Evolutionary conservation across 2,888 invertebrate genomes (phyloP), one percentile per base, ranked within the genome.

Genomic region (Thera britannica): DNA sequence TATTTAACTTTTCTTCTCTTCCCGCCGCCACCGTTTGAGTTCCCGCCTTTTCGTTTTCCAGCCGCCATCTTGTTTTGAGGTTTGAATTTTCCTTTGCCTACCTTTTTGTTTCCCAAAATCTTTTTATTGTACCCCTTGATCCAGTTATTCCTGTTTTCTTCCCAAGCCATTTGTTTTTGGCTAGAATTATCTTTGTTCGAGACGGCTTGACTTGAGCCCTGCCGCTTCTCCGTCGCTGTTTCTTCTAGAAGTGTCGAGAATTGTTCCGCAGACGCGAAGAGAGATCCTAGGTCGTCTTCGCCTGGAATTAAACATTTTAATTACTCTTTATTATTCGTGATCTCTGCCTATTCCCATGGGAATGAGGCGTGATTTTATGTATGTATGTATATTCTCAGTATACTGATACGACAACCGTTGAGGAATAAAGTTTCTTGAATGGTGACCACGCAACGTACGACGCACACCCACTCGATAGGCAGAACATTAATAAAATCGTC

Each of bases 241-340:
- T 98, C 97, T 87, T 98, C 98, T 62, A 99, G 90, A 76, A 98
- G 93, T 56, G 97, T 96, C 0, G 98, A 96, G 92, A 98, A 98
- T 89, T 98, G 96, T 86, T 98, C 98, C 0, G 97, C 97, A 0
- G 97, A 96, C 2, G 97, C 97, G 89, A 98, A 98, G 48, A 97
- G 82, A 0, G 95, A 95, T 54, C 94, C 94, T 56, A 95, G 90
- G 75, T 95, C 95, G 49, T 92, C 91, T 75, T 84, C 83, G 12
- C 93, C 93, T 93, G 83, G 3, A 69, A 52, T 61, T 52, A 60
- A 65, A 64, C 41, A 52, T 44, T 52, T 41, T 55, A 1, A 55
- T 54, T 60, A 38, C 2, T 49, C 3, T 9, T 8, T 23, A 23
- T 23, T 23, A 23, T 23, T 23, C 23, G 23, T 23, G 23, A 23